Evolutionary conservation across 2,888 invertebrate genomes (phyloP).

Genomic region (Philaethria dido): DNA sequence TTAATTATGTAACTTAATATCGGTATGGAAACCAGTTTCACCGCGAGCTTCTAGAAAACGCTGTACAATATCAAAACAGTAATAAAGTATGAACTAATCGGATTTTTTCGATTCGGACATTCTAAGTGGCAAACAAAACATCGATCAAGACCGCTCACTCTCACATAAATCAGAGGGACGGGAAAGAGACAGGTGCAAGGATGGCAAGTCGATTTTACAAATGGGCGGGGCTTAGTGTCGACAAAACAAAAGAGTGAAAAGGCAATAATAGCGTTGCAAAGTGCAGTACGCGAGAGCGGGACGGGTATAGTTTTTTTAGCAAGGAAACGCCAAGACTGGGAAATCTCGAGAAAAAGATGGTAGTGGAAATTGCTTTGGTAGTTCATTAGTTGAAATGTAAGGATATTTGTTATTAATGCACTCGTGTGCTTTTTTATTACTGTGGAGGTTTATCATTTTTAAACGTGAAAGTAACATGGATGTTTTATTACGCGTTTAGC

Average conservation of each 20-base stretch:
- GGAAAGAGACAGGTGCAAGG: constrained; percentile 82
- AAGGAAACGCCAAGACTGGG: constrained; percentile 72
- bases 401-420: constrained; percentile 48
- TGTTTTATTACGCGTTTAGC: not conserved
- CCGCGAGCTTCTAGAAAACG: constrained; percentile 69
- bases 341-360: constrained; percentile 75
- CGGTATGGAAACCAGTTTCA: constrained; percentile 52
- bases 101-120: constrained; percentile 67
- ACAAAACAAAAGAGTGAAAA: constrained; percentile 81
- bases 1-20: constrained; percentile 68
- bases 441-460: not conserved
- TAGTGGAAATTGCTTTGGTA: constrained; percentile 50
- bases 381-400: constrained; percentile 43
- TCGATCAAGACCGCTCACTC: constrained; percentile 83
- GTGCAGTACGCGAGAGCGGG: constrained; percentile 70
- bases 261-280: constrained; percentile 77
- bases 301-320: constrained; percentile 57
- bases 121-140: constrained; percentile 78
- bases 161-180: constrained; percentile 81
- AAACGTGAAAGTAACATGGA: not conserved
- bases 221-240: constrained; percentile 82
- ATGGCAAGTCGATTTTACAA: constrained; percentile 81
- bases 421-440: constrained; percentile 6
- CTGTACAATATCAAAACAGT: constrained; percentile 71
- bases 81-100: constrained; percentile 69